These are phyloP conservation scores for Rallus limicola DNA, from an alignment of 2,113 vertebrate species.

Conservation along the genomic window DNA sequence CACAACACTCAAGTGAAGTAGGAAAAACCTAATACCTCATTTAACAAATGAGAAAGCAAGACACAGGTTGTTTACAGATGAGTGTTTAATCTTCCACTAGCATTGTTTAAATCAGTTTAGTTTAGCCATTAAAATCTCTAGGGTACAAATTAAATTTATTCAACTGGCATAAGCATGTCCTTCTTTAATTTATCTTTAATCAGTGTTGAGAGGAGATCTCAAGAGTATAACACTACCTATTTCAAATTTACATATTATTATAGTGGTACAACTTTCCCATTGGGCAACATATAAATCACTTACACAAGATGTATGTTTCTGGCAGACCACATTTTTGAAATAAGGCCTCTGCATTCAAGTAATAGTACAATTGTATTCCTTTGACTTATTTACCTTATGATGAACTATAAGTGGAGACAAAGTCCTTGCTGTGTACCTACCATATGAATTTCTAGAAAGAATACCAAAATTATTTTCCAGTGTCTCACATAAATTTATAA, in stretches of 20 bases:
- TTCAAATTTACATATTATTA: not conserved
- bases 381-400: not conserved
- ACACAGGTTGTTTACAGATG: not conserved
- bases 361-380: not conserved
- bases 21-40: not conserved
- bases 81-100: not conserved
- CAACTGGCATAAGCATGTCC: not conserved
- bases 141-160: not conserved
- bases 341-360: not conserved
- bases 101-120: not conserved
- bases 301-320: not conserved
- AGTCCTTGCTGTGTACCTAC: not conserved
- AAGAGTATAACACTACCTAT: not conserved
- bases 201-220: not conserved
- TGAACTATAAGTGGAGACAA: not conserved
- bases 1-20: not conserved
- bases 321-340: not conserved
- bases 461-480: not conserved
- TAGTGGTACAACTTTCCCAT: not conserved
- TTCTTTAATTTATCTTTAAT: not conserved
- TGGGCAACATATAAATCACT: not conserved
- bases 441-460: not conserved
- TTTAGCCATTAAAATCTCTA: not conserved
- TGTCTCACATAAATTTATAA: not conserved
- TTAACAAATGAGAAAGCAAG: not conserved